Percentiles rank a stretch among this genome's conserved stretches.
phyloP scores from a whole-genome alignment of 2,888 invertebrate genomes.

The Nymphalis polychloros region DNA sequence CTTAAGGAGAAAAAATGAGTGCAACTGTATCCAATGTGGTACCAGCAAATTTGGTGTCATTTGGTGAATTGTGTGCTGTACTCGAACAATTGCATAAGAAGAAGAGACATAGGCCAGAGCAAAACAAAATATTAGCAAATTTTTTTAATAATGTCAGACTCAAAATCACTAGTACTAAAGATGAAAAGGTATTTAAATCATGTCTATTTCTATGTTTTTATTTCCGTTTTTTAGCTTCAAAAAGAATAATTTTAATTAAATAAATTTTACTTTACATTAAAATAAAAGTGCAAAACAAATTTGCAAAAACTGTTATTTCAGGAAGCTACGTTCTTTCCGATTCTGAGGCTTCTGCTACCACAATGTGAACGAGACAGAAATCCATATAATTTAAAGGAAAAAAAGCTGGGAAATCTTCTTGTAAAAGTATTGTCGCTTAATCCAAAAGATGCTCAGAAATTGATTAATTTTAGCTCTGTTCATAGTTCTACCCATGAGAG shows the following conservation, averaged over 20 bases:
- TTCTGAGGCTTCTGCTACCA: slow-evolving; percentile 90
- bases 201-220: background rate
- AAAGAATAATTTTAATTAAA: background rate
- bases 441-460: slow-evolving; percentile 77
- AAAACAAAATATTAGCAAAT: slow-evolving; percentile 68
- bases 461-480: slow-evolving; percentile 73
- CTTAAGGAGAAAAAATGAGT: slow-evolving; percentile 19
- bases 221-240: slow-evolving; percentile 3
- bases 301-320: slow-evolving; percentile 53
- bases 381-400: slow-evolving; percentile 92
- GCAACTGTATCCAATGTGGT: slow-evolving; percentile 15
- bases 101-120: slow-evolving; percentile 67
- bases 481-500: slow-evolving; percentile 73
- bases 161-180: slow-evolving; percentile 50
- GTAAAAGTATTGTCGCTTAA: slow-evolving; percentile 89
- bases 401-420: slow-evolving; percentile 86
- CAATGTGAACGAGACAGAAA: slow-evolving; percentile 89
- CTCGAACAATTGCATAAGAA: slow-evolving; percentile 82
- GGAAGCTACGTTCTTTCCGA: slow-evolving; percentile 85
- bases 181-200: slow-evolving; percentile 61
- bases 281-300: background rate
- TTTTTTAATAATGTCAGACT: slow-evolving; percentile 77
- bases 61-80: slow-evolving; percentile 80
- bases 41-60: slow-evolving; percentile 67
- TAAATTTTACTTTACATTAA: background rate